Evolutionary conservation across 2,113 vertebrate genomes (phyloP).

Genomic region (Embiotoca jacksoni): DNA sequence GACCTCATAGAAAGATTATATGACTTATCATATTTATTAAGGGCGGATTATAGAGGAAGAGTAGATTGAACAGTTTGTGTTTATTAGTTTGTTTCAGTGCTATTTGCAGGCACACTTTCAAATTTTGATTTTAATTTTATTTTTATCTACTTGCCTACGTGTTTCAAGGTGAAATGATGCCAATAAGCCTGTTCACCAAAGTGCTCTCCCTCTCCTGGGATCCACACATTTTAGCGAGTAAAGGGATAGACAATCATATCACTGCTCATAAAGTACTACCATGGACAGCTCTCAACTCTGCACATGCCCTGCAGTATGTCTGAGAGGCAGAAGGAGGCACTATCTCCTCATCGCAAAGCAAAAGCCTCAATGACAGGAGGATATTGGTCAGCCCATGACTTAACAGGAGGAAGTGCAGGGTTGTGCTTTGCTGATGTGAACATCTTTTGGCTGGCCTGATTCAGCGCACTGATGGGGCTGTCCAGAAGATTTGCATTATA

Average conservation of each 20-base stretch:
- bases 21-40: constrained; percentile 60
- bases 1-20: constrained; percentile 63
- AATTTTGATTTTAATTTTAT: constrained; percentile 52
- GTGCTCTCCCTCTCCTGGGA: constrained; percentile 52
- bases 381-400: constrained; percentile 4
- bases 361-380: constrained; percentile 18
- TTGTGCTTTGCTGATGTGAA: constrained; percentile 57
- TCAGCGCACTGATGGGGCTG: constrained; percentile 57
- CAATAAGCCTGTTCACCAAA: constrained; percentile 56
- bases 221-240: constrained; percentile 43
- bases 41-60: constrained; percentile 38
- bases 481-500: constrained; percentile 67
- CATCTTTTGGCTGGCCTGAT: constrained; percentile 51
- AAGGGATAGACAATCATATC: constrained; percentile 31
- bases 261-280: constrained; percentile 47
- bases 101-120: constrained; percentile 53
- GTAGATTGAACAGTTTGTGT: constrained; percentile 70
- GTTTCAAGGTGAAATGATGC: constrained; percentile 65
- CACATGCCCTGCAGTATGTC: constrained; percentile 69
- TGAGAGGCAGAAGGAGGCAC: constrained; percentile 63
- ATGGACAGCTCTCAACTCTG: constrained; percentile 69
- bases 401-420: constrained; percentile 25
- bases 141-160: constrained; percentile 61
- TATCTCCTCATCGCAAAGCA: constrained; percentile 48
- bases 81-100: constrained; percentile 66